Base-by-base conservation (phyloP, 2,797 vertebrate species). In the Phataginus tetradactyla region DNA sequence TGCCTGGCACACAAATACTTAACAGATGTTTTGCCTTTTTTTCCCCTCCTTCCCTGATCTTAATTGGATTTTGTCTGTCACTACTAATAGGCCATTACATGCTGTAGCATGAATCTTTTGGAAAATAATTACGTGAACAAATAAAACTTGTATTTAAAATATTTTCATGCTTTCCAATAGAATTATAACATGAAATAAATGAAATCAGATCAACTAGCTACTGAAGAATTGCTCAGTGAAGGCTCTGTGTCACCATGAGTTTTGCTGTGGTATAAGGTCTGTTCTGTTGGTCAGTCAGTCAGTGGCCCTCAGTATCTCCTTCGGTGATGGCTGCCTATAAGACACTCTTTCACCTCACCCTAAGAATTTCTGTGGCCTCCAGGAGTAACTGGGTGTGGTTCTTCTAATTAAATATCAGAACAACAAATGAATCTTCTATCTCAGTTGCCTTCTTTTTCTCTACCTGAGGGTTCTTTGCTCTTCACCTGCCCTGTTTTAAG, bases 51-150 rank as follows among this genome's bases (percentile, higher is more conserved):
- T 74, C 57, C 53, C 25, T 79, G 39, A 25, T 72, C 13, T 88
- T 57, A 74, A 86, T 23, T 91, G 18, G 32, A 74, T 81, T 95
- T 88, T 59, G 84, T 92, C 69, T 94, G 75, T 93, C 85, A 77
- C 27, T 86, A 59, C 4, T 75, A 55, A 83, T 14, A 80, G 14
- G 68, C 18, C 25, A 72, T 59, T 81, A 61, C 20, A 29, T 69
- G 23, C 18, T n/a, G 20, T 21, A 84, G 74, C 85, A 93, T 80
- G 63, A 88, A 71, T 68, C 64, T 88, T 55, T 37, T 90, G 37
- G 68, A 95, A 94, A 96, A 81, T 29, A 77, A 91, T 91, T 61
- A 57, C 3, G 14, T 32, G 32, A 86, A 49, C 59, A 95, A 93
- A 37, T 55, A 75, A 81, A 81, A 77, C 20, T 18, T 75, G 53